phyloP scores from a whole-genome alignment of 2,797 vertebrate genomes.

The Anguilla megastoma region DNA sequence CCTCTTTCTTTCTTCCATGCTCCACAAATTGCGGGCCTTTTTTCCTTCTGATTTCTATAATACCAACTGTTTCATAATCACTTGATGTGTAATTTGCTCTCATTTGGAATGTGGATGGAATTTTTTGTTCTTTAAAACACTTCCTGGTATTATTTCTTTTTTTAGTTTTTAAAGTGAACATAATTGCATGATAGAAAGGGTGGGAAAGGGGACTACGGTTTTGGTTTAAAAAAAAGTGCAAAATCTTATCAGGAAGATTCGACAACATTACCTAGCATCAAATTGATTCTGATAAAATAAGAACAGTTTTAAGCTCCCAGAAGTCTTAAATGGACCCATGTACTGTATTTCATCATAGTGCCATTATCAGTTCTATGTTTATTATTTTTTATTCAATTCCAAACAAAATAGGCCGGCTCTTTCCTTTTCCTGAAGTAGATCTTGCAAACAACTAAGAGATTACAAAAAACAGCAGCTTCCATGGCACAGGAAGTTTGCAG shows the following conservation, averaged over 20 bases:
- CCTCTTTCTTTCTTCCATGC: slow-evolving; percentile 34
- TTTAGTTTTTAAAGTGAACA: slow-evolving; percentile 60
- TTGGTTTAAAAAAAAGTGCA: not conserved
- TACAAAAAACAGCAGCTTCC: slow-evolving; percentile 81
- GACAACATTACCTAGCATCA: slow-evolving; percentile 15
- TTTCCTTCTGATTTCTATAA: slow-evolving; percentile 78
- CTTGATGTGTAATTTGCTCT: slow-evolving; percentile 80
- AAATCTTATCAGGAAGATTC: not conserved
- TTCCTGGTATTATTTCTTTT: slow-evolving; percentile 57
- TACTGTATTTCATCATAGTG: slow-evolving; percentile 20
- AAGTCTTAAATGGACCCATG: slow-evolving; percentile 28
- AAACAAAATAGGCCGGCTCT: slow-evolving; percentile 78
- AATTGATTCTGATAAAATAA: slow-evolving; percentile 36
- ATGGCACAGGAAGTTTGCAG: slow-evolving; percentile 87
- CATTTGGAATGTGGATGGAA: slow-evolving; percentile 70
- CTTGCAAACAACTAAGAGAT: slow-evolving; percentile 77
- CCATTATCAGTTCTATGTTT: slow-evolving; percentile 26
- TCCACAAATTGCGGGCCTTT: slow-evolving; percentile 55
- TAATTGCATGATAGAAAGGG: slow-evolving; percentile 54
- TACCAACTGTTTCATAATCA: slow-evolving; percentile 77
- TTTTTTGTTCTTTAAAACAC: slow-evolving; percentile 48
- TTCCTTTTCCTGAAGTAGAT: slow-evolving; percentile 78
- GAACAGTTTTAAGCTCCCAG: slow-evolving; percentile 46
- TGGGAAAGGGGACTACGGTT: not conserved
- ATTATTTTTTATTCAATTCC: slow-evolving; percentile 31